These are phyloP conservation scores for Lasioglossum calceatum DNA, from an alignment of 2,888 invertebrate species.

Conservation along the genomic window DNA sequence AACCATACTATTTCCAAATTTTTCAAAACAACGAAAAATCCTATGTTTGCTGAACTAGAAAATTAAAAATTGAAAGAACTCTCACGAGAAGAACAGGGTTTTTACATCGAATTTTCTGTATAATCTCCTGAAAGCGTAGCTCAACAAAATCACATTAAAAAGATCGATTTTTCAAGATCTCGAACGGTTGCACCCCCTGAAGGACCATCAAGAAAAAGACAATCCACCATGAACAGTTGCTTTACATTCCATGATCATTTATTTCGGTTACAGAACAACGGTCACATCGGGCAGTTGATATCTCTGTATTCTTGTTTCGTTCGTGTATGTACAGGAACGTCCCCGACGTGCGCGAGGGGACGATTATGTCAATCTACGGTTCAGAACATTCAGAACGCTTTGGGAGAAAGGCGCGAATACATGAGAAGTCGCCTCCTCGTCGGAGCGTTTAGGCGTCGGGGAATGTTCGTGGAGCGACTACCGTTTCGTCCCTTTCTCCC, in stretches of 20 bases:
- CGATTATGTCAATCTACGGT: slow-evolving; percentile 50
- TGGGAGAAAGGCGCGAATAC: slow-evolving; percentile 4
- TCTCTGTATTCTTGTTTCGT: slow-evolving; percentile 43
- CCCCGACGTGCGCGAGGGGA: slow-evolving; percentile 29
- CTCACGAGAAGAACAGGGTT: not conserved
- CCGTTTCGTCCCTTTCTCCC: slow-evolving; percentile 16
- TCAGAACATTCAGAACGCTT: slow-evolving; percentile 31
- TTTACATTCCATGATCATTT: slow-evolving; percentile 78
- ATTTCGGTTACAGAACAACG: slow-evolving; percentile 77
- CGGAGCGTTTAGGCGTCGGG: not conserved
- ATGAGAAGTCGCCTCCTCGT: not conserved
- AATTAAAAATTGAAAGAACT: not conserved
- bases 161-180: not conserved
- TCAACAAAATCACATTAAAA: not conserved
- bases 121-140: not conserved
- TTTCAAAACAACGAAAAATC: not conserved
- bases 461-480: not conserved
- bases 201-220: not conserved
- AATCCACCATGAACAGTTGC: slow-evolving; percentile 22
- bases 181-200: not conserved
- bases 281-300: slow-evolving; percentile 51
- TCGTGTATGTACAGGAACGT: slow-evolving; percentile 59
- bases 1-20: too few species aligned
- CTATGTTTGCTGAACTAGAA: not conserved
- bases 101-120: not conserved